Evolutionary conservation across 2,113 vertebrate genomes (phyloP), one percentile per base, ranked within the genome.

Genomic region (Pelecanoides urinatrix): DNA sequence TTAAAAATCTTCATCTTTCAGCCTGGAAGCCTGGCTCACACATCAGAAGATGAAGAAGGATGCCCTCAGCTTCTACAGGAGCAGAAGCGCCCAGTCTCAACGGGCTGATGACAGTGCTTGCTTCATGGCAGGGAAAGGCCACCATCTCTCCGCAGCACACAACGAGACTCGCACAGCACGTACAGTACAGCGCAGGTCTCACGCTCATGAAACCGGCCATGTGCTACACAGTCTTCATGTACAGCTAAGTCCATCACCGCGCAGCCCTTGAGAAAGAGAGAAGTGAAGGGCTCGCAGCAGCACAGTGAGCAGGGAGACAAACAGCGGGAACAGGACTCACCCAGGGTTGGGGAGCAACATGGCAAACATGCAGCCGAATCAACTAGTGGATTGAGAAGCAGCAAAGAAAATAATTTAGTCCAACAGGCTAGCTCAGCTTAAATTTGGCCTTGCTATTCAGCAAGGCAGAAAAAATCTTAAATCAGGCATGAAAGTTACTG

Each of bases 131-230:
- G 72, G 40, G n/a, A 77, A 10, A 77, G 63, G 49, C 49, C 72
- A 55, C 13, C 6, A 0, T 42, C 42, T n/a, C 49, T 49, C n/a
- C 0, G 1, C 26, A 34, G 72, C 42, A 36, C 1, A 5, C 1
- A 0, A 36, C 8, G 3, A 63, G 80, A 56, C 56, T 44, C 27
- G 36, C n/a, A 47, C 29, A 40, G 62, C 25, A 32, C 1, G 5
- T 36, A 44, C 7, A 32, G 65, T 7, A 11, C 53, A 45, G 27
- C 2, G 4, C 26, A 49, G 26, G 42, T 22, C 56, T 77, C 30
- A 19, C 1, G 3, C 14, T 49, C 63, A 16, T 9, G 30, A 84
- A 71, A 23, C 36, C 20, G 80, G 42, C 21, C 20, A 13, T 4
- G 20, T 76, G 40, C 40, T 38, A 7, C 2, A 23, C 16, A n/a